Conservation (phyloP, 2,797 vertebrate genomes). For the Notoglanidium macrostoma region DNA sequence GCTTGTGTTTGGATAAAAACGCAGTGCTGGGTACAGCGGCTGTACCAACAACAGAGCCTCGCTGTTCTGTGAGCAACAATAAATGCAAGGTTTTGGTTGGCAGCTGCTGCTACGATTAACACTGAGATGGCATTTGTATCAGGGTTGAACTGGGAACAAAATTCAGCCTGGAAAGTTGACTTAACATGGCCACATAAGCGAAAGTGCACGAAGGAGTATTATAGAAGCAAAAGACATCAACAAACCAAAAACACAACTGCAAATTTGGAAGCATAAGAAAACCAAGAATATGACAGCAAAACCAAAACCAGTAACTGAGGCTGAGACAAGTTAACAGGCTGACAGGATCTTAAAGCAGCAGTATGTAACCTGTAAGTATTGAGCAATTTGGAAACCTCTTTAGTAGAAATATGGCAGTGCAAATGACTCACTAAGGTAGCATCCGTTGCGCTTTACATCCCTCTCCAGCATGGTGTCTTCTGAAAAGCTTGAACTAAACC, state of each 20-base stretch:
- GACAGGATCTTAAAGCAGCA: background rate
- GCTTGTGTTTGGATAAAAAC: constrained; percentile 43
- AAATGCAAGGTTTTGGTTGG: constrained; percentile 9
- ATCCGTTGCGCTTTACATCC: background rate
- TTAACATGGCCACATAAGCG: background rate
- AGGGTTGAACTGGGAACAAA: background rate
- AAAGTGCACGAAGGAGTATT: background rate
- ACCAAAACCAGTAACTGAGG: background rate
- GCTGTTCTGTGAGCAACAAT: constrained; percentile 26
- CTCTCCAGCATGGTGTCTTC: background rate
- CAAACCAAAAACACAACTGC: background rate
- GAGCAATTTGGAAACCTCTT: background rate
- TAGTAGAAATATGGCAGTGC: background rate
- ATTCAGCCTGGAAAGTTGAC: background rate
- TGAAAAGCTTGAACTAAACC: background rate
- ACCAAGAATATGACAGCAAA: background rate
- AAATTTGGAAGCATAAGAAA: background rate
- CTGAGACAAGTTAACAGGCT: background rate
- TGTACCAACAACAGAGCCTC: constrained; percentile 32
- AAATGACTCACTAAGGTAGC: background rate
- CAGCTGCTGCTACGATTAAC: constrained; percentile 3
- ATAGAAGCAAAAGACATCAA: background rate
- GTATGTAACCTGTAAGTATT: too few relatives aligned
- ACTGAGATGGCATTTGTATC: constrained; percentile 25
- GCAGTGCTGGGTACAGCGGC: constrained; percentile 46